These are phyloP conservation scores for Eupithecia centaureata DNA, from an alignment of 2,888 invertebrate species.

Conservation along the genomic window DNA sequence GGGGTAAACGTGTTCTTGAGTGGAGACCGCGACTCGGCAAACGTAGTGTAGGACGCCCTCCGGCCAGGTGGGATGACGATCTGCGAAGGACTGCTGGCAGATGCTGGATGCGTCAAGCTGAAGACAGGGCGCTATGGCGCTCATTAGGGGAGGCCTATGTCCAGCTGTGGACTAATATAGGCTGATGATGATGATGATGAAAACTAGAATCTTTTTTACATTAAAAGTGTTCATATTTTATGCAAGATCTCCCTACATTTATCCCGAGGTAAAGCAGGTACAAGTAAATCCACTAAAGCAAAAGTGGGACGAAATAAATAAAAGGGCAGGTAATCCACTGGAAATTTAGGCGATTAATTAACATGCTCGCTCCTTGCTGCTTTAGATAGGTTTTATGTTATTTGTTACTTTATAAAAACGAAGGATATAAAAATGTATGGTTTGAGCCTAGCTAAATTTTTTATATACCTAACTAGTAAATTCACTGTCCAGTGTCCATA, in stretches of 20 bases:
- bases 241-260: constrained; percentile 20
- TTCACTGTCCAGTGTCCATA: background rate
- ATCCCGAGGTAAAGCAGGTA: constrained; percentile 27
- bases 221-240: too few relatives aligned
- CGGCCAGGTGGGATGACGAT: too few relatives aligned
- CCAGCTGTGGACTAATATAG: too few relatives aligned
- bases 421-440: background rate
- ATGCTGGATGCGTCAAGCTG: too few relatives aligned
- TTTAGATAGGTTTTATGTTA: constrained; percentile 12
- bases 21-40: too few relatives aligned
- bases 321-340: constrained; percentile 21
- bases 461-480: background rate
- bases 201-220: too few relatives aligned
- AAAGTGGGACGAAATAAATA: constrained; percentile 31
- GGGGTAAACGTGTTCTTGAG: too few relatives aligned
- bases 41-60: too few relatives aligned
- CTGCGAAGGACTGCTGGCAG: too few relatives aligned
- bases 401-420: background rate
- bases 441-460: background rate
- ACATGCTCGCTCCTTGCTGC: constrained; percentile 20
- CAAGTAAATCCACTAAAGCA: constrained; percentile 37
- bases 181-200: too few relatives aligned
- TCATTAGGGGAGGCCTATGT: too few relatives aligned
- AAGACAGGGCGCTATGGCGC: too few relatives aligned
- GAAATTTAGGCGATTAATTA: constrained; percentile 26